Evolutionary conservation across 2,888 invertebrate species (phyloP).

Genomic region (Apamea crenata): DNA sequence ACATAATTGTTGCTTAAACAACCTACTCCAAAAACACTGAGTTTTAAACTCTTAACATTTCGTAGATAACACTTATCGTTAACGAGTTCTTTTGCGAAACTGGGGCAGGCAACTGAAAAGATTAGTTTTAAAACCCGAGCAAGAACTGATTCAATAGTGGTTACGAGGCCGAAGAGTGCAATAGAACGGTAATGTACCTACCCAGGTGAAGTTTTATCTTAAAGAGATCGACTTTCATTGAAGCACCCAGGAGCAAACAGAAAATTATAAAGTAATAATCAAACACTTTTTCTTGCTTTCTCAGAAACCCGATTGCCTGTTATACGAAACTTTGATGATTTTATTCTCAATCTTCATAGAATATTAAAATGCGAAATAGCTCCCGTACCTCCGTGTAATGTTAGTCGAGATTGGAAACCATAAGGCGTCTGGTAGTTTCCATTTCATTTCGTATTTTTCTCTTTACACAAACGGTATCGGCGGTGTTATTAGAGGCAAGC

Average conservation of each 20-base stretch:
- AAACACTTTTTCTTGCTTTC: slow-evolving; percentile 25
- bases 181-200: slow-evolving; percentile 31
- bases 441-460: slow-evolving; percentile 88
- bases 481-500: slow-evolving; percentile 88
- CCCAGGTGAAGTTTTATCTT: slow-evolving; percentile 30
- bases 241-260: slow-evolving; percentile 16
- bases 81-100: slow-evolving; percentile 49
- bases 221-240: slow-evolving; percentile 28
- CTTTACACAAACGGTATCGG: slow-evolving; percentile 86
- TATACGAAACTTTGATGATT: slow-evolving; percentile 53
- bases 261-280: slow-evolving; percentile 45
- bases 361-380: slow-evolving; percentile 77
- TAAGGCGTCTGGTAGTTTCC: slow-evolving; percentile 83
- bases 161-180: slow-evolving; percentile 35
- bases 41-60: slow-evolving; percentile 13
- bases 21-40: not conserved
- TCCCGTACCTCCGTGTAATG: slow-evolving; percentile 68
- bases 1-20: not conserved
- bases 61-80: slow-evolving; percentile 44
- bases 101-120: slow-evolving; percentile 32
- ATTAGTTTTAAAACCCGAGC: slow-evolving; percentile 35
- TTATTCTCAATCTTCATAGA: slow-evolving; percentile 60
- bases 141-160: slow-evolving; percentile 36
- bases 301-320: slow-evolving; percentile 46
- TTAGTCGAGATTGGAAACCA: slow-evolving; percentile 84